Percentiles rank a stretch among this genome's conserved stretches.
These are phyloP conservation scores for Glyptemys insculpta DNA, from an alignment of 2,797 vertebrate genomes.

Conservation along the genomic window DNA sequence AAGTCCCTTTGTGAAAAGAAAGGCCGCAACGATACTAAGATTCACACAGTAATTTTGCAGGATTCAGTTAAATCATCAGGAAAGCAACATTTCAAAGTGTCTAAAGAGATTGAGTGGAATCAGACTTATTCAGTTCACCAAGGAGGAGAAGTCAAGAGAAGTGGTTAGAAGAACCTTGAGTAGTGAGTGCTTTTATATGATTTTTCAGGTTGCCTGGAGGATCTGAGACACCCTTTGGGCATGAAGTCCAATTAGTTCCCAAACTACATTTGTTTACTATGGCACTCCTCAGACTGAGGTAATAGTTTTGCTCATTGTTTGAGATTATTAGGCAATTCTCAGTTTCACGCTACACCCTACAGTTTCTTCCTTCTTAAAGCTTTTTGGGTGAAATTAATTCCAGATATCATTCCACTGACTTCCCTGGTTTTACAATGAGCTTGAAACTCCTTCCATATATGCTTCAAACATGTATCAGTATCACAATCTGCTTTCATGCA, in stretches of 20 bases:
- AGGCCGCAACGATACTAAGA: too few relatives aligned
- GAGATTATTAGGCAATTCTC: background rate
- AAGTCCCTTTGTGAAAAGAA: too few relatives aligned
- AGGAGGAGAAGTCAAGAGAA: background rate
- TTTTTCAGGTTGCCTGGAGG: background rate
- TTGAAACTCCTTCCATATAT: too few relatives aligned
- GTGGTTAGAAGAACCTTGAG: background rate
- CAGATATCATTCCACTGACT: too few relatives aligned
- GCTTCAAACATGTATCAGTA: too few relatives aligned
- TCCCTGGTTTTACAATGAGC: too few relatives aligned
- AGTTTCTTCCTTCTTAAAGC: background rate
- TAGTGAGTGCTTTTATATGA: slow-evolving; percentile 13
- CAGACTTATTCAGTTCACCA: background rate
- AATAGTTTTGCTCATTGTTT: slow-evolving; percentile 17
- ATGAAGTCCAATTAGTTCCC: background rate
- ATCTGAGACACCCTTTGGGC: background rate
- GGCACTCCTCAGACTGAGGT: background rate
- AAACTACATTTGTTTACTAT: background rate
- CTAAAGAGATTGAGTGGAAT: background rate
- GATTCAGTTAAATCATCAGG: too few relatives aligned
- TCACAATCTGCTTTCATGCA: too few relatives aligned
- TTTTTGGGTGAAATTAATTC: too few relatives aligned
- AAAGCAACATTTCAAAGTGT: too few relatives aligned
- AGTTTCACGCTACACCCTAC: background rate
- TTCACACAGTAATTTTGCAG: too few relatives aligned